Base-by-base conservation (phyloP, 2,888 invertebrate species). In the Achlya flavicornis region DNA sequence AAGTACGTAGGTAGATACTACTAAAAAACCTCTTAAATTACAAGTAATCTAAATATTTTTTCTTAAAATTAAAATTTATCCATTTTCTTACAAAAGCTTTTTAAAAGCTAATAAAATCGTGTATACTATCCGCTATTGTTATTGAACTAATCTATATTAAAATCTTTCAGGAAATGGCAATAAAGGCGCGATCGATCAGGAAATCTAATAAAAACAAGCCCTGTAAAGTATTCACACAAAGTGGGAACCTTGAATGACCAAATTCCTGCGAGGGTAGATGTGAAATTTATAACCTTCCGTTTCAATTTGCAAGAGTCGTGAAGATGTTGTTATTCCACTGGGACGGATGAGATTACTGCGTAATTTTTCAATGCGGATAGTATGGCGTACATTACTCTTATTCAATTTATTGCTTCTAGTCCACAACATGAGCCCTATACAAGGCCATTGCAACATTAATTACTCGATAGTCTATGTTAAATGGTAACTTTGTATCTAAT, bases 251-350 rank as follows among this genome's bases (percentile, higher is more conserved):
- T 80, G 82, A 77, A 77, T 78, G 66, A 64, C 79, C 75, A 75
- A 86, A 90, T 89, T 84, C 87, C 84, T 75, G 73, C 68, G 79
- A 80, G 86, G 79, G 80, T 74, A 77, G 77, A 81, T 78, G 83
- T 69, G 79, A 80, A 90, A 89, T 91, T 91, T 90, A 90, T 89
- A 89, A 90, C 89, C 90, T 90, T 90, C 86, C 85, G 89, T 90
- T 91, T 91, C 91, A 91, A 91, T 91, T 91, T 90, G 88, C 81
- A 80, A 83, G 78, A 75, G 77, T 76, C 76, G 80, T 77, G 78
- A 80, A 82, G 83, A 85, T 83, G 82, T 83, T 79, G 84, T 82
- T 84, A 80, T 80, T 85, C 78, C 75, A 66, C 63, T 64, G 77
- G 77, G 78, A 74, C 69, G 65, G 65, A 64, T 65, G 64, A 66